Conservation (phyloP, 2,113 vertebrate species). For the Chelonoidis abingdonii region DNA sequence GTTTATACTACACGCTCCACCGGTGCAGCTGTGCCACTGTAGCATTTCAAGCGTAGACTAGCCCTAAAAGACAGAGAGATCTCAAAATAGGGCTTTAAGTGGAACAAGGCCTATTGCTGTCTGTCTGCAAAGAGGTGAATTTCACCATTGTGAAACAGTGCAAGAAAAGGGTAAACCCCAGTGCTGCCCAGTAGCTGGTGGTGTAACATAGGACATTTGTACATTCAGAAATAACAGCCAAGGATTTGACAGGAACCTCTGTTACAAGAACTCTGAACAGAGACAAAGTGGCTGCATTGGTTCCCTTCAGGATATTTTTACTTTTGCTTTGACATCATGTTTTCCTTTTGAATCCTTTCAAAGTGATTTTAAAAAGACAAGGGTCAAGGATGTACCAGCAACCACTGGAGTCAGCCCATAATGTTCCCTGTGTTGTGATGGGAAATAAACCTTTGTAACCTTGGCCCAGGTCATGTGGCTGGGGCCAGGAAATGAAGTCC, state of each 20-base stretch:
- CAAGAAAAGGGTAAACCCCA: neutral
- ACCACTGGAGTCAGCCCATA: neutral
- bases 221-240: neutral
- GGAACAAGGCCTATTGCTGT: neutral
- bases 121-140: neutral
- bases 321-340: neutral
- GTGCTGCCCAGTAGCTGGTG: neutral
- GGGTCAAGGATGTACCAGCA: neutral
- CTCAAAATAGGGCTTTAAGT: neutral
- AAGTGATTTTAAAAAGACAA: neutral
- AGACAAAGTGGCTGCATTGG: neutral
- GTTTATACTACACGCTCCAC: neutral
- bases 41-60: neutral
- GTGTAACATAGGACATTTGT: neutral
- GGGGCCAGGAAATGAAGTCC: constrained; percentile 39
- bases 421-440: neutral
- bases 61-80: neutral
- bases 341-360: neutral
- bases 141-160: neutral
- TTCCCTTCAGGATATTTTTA: neutral
- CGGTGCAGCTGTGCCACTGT: too few relatives aligned
- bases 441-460: constrained; percentile 21
- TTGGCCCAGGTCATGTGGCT: neutral
- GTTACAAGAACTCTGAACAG: neutral
- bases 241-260: neutral